Conservation (phyloP, 1,140 invertebrate species). For the Elysia chlorotica region DNA sequence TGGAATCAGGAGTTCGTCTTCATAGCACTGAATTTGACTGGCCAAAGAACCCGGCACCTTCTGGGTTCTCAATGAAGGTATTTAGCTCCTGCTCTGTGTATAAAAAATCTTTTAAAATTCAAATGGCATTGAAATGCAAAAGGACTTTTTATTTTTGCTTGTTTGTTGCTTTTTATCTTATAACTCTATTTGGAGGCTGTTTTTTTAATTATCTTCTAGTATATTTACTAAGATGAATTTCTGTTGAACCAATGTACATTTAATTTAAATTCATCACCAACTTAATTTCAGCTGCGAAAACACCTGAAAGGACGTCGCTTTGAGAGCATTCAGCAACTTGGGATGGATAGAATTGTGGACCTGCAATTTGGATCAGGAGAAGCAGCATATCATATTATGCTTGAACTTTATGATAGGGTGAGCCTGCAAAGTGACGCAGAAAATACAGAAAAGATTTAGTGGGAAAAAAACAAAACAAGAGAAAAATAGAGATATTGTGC, state of each 20-base stretch:
- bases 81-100: background rate
- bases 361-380: constrained; percentile 73
- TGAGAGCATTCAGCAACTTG: constrained; percentile 87
- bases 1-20: constrained; percentile 93
- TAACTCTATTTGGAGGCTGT: no score
- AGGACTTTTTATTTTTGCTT: no score
- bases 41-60: constrained; percentile 95
- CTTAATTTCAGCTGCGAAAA: constrained; percentile 81
- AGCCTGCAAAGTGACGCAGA: no score
- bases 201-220: no score
- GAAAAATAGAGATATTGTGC: no score
- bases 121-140: no score
- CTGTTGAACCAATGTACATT: no score
- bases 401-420: constrained; percentile 92
- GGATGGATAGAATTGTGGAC: constrained; percentile 65
- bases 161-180: no score
- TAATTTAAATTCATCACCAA: no score
- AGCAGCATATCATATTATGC: constrained; percentile 92
- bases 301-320: constrained; percentile 95
- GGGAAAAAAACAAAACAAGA: background rate
- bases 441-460: background rate
- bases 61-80: constrained; percentile 97
- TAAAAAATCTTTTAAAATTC: background rate
- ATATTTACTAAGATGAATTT: no score
- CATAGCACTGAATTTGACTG: constrained; percentile 96